Conservation (phyloP, 2,888 invertebrate species). For the Cepaea hortensis region DNA sequence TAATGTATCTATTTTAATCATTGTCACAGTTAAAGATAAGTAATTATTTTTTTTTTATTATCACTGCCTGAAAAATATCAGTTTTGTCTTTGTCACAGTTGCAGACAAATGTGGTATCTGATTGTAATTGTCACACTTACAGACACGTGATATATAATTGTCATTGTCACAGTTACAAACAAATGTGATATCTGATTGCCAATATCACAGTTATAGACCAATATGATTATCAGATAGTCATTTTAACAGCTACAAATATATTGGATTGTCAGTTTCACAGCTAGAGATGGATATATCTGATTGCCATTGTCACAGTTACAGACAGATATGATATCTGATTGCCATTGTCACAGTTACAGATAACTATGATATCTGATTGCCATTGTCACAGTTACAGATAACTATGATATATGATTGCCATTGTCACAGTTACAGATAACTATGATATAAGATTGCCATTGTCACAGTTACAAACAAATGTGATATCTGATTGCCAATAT, state of each 20-base stretch:
- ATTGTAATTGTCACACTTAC: background rate
- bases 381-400: slow-evolving; percentile 84
- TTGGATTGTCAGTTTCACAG: slow-evolving; percentile 47
- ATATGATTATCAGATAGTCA: background rate
- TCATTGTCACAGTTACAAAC: too few species aligned
- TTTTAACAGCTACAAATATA: background rate
- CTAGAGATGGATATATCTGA: background rate
- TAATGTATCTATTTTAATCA: too few species aligned
- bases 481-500: slow-evolving; percentile 47
- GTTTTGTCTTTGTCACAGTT: too few species aligned
- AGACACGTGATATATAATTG: background rate
- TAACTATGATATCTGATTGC: slow-evolving; percentile 80
- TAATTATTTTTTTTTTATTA: too few species aligned
- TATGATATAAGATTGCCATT: too few species aligned
- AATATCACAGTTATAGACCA: slow-evolving; percentile 49
- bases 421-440: background rate
- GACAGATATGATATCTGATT: background rate
- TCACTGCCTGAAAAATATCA: too few species aligned
- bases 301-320: background rate
- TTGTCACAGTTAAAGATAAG: too few species aligned
- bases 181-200: background rate
- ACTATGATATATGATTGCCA: slow-evolving; percentile 54
- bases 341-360: background rate
- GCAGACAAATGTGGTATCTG: too few species aligned
- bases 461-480: background rate